A percentile compares a stretch with the other conserved stretches of the same genome.
These are phyloP conservation scores for Gavialis gangeticus DNA, from an alignment of 2,113 vertebrate genomes.

Conservation along the genomic window DNA sequence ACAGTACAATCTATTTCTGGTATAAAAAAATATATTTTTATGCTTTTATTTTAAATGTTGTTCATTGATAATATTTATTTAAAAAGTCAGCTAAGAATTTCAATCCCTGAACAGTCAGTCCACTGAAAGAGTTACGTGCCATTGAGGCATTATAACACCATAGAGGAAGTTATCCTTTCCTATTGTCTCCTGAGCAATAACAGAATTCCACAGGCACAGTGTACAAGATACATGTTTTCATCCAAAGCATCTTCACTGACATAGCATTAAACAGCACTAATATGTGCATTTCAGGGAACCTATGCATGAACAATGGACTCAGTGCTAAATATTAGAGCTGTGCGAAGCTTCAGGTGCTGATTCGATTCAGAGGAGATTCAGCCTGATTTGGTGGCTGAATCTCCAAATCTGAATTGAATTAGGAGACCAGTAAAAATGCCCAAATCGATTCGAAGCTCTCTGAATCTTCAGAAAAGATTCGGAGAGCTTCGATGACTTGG, in stretches of 20 bases:
- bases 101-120: background rate
- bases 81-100: background rate
- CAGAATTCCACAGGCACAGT: background rate
- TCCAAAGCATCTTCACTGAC: background rate
- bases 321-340: background rate
- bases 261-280: constrained; percentile 6
- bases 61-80: background rate
- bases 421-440: too few species aligned
- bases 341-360: too few species aligned
- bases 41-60: background rate
- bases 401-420: too few species aligned
- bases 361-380: too few species aligned
- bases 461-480: too few species aligned
- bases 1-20: background rate
- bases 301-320: background rate
- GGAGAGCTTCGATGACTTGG: too few species aligned
- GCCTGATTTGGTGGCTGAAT: too few species aligned
- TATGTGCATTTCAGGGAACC: background rate
- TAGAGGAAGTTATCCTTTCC: background rate
- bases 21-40: background rate
- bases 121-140: background rate
- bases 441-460: too few species aligned
- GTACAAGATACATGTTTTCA: background rate
- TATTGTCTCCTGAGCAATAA: background rate
- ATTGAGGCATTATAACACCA: background rate